Conservation (phyloP, 2,888 invertebrate genomes). For the Eupithecia tripunctaria region DNA sequence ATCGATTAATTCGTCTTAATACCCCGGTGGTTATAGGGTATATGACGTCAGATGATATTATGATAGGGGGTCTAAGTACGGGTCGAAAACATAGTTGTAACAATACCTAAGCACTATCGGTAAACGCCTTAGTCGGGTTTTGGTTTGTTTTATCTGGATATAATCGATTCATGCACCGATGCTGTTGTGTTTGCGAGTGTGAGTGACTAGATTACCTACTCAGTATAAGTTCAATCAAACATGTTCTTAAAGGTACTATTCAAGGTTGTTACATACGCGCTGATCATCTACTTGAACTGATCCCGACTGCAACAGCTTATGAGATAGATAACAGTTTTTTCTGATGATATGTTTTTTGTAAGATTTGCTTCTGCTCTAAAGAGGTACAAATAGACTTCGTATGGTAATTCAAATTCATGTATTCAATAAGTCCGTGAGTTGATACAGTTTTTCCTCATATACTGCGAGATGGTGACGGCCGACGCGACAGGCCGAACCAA, state of each 20-base stretch:
- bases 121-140: too few relatives aligned
- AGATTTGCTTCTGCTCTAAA: background rate
- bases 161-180: too few relatives aligned
- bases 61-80: too few relatives aligned
- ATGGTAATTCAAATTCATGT: background rate
- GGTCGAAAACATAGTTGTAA: too few relatives aligned
- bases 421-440: background rate
- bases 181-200: too few relatives aligned
- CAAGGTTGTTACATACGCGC: background rate
- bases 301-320: background rate
- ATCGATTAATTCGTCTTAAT: too few relatives aligned
- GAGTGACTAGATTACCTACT: too few relatives aligned
- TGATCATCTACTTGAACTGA: background rate
- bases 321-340: background rate
- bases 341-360: background rate
- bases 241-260: background rate
- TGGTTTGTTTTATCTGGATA: too few relatives aligned
- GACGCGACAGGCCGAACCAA: background rate
- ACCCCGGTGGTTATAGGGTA: too few relatives aligned
- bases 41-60: too few relatives aligned
- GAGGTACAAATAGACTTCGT: background rate
- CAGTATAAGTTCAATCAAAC: too few relatives aligned
- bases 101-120: too few relatives aligned
- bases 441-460: constrained; percentile 8
- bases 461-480: background rate